Base-by-base conservation (phyloP, 2,113 vertebrate genomes). In the Cavia porcellus region DNA sequence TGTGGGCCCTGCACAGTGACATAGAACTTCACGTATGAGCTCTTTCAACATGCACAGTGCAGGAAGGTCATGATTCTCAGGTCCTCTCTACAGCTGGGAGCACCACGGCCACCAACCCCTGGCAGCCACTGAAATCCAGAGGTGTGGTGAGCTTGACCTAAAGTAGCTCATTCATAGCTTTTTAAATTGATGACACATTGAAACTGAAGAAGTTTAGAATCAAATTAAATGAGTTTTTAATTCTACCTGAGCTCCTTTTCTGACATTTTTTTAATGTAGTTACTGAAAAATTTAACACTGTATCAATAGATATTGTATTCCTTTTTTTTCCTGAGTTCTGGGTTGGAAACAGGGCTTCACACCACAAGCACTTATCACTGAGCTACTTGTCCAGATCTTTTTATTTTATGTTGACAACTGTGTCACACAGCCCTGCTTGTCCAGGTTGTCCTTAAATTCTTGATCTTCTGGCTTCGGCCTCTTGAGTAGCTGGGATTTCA, bases 121-220 rank as follows among this genome's bases (percentile, higher is more conserved):
- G 57, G 55, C n/a, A 7, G 30, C 52, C 61, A 32, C 1, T 72
- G 28, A 84, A 77, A 52, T 28, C 30, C 32, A 20, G 22, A 86
- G 50, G 45, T 50, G 7, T 47, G 24, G 3, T 22, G 13, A 87
- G 35, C 62, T 28, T 10, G 42, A 64, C 89, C 14, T 32, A 64
- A 72, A 82, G 81, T 77, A 70, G 0, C 17, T 88, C 30, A 85
- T 66, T 91, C 38, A 52, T 82, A 35, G 3, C 62, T 90, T 35
- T 75, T 64, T 4, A 81, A 85, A 35, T 62, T 86, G 22, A 89
- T 72, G 62, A 45, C 47, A 28, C 28, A 32, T 59, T 86, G n/a
- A 92, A 95, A 79, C 79, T 79, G 35, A 89, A 96, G 68, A 45
- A 77, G 7, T 77, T 82, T 66, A 14, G 28, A 66, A 57, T 35